Conservation (phyloP, 2,113 vertebrate species). For the Siniperca chuatsi region DNA sequence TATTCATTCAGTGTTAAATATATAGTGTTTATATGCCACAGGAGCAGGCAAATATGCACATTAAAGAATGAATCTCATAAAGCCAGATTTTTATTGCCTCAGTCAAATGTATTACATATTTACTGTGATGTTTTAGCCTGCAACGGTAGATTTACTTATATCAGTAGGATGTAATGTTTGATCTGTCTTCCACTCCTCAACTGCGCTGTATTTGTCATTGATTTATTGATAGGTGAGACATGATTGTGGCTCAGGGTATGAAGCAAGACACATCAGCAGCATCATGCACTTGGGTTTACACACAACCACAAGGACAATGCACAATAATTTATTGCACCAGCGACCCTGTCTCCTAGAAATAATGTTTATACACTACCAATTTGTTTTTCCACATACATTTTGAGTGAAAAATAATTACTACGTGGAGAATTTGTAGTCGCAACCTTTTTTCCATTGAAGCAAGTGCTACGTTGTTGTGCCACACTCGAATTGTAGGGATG, state of each 20-base stretch:
- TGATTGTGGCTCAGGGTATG: neutral
- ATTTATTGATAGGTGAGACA: neutral
- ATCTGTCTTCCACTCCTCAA: neutral
- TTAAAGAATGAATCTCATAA: neutral
- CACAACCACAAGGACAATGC: neutral
- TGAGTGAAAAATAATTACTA: neutral
- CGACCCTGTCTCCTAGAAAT: neutral
- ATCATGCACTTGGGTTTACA: neutral
- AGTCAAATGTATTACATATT: neutral
- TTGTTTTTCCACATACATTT: neutral
- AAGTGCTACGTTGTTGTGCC: too few species aligned
- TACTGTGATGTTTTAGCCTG: neutral
- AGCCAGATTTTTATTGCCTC: neutral
- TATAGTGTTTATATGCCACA: slow-evolving; percentile 12
- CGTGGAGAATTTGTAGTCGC: neutral
- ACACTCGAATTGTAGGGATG: too few species aligned
- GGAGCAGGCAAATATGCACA: neutral
- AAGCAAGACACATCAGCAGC: neutral
- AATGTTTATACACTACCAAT: neutral
- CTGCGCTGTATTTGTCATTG: neutral
- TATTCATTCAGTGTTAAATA: slow-evolving; percentile 38
- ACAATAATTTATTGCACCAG: neutral
- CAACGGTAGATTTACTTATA: neutral
- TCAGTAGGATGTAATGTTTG: neutral
- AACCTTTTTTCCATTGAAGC: too few species aligned